Evolutionary conservation across 2,797 vertebrate species (phyloP), one percentile per base, ranked within the genome.

Genomic region (Notolepis coatsorum): DNA sequence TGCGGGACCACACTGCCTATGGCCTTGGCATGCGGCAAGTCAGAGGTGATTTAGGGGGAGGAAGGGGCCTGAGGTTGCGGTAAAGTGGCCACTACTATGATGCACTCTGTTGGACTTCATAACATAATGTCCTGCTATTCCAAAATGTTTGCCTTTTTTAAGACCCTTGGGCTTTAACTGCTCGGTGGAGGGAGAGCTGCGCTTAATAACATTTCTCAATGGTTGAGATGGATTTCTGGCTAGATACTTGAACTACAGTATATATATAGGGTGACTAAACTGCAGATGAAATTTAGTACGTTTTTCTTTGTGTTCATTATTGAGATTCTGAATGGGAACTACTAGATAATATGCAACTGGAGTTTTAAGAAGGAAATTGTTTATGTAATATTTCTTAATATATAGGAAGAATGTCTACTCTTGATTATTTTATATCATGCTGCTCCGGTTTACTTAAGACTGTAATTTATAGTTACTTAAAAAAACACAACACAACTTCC

Each of bases 1-100:
- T 98, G 97, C 85, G 96, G 95, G 30, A 93, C 71, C 0, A 98
- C 94, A 0, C 84, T 99, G 75, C 97, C 96, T 5, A 86, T 84
- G 66, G 96, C 96, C 42, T 89, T 99, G 54, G 93, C 92, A 0
- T 90, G 66, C 13, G 94, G 96, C 50, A 86, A 95, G 77, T 93
- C 90, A 0, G 95, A 97, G 88, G 79, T 86, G 47, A 81, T 89
- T 71, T 89, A 82, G 82, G 21, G 65, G 21, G 21, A 66, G 21
- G 12, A 25, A 27, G 24, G 3, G 21, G 20, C 38, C 13, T 33
- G 18, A 56, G 61, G 68, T 56, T 42, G 43, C 53, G 8, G 24
- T 20, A 28, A 53, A 15, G 8, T 15, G 23, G 20, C 56, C 47
- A 45, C 49, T 48, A 51, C 53, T 8, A 61, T 20, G 53, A 70